Evolutionary conservation across 64 coral and sea anemone genomes (phyloP), one percentile per base, ranked within the genome.

Genomic region (Acropora yongei): DNA sequence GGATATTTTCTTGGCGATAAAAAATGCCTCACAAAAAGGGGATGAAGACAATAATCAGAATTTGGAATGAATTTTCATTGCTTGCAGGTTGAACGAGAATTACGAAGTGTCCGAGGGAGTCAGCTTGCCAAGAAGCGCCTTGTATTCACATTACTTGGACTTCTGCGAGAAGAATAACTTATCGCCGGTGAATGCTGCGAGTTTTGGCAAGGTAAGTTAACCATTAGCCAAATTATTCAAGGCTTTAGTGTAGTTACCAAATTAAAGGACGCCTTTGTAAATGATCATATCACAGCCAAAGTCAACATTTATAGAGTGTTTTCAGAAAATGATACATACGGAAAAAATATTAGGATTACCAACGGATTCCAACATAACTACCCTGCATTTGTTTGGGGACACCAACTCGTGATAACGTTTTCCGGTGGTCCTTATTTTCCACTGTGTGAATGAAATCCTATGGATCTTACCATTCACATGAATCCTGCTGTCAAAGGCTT

Each of bases 131-230:
- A 83, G 97, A 17, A 99, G 97, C 57, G 94, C 97, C 4, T 47
- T 99, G 6, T 99, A 99, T 14, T 89, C 94, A 0, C 97, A 99
- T 84, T 99, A 99, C 43, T 78, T 99, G 78, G 97, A 99, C 76
- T 99, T 99, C n/a, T 99, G 97, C 49, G 94, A 99, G 75, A 99
- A 99, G 76, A 96, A 92, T 51, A 96, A 88, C 58, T 91, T 99
- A 40, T 91, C 91, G 44, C 97, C 97, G 6, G 97, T 99, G 0
- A 99, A 99, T 85, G 97, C 97, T 0, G 97, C 97, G 1, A 99
- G 97, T 68, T 99, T 99, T 89, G 97, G 97, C 49, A 99, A 99
- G 78, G 97, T 99, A 86, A 85, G 88, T 66, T 3, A 75, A 3
- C 51, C 5, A 10, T 7, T 5, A 55, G 10, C 6, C 5, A 55